Percentiles rank a stretch among this genome's conserved stretches.
Evolutionary conservation across 2,113 vertebrate species (phyloP).

Genomic region (Corythornis cristatus): DNA sequence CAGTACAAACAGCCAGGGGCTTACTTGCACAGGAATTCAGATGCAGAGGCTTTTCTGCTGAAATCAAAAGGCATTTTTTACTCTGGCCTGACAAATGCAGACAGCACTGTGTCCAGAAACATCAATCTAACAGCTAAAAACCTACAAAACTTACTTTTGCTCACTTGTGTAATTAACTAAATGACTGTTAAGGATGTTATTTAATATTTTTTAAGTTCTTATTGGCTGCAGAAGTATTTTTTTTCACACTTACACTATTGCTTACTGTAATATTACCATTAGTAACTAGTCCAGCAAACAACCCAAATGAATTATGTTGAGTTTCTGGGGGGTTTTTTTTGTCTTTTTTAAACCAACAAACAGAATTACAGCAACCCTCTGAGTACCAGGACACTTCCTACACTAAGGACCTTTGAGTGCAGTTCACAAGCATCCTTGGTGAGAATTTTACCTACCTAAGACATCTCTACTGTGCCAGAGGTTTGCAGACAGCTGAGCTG

Average conservation of each 20-base stretch:
- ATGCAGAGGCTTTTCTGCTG: not conserved
- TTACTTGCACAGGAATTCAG: not conserved
- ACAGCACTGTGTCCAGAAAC: not conserved
- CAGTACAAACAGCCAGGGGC: not conserved
- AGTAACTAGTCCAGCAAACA: not conserved
- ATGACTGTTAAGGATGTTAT: not conserved
- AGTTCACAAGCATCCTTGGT: not conserved
- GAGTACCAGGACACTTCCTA: not conserved
- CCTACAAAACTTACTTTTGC: not conserved
- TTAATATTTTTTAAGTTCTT: not conserved
- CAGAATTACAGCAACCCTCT: not conserved
- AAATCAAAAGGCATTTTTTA: not conserved
- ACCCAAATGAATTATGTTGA: not conserved
- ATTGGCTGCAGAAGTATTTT: not conserved
- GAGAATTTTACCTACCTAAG: not conserved
- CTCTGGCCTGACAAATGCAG: not conserved
- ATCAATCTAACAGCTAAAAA: not conserved
- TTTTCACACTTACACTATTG: not conserved
- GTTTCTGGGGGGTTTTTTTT: not conserved
- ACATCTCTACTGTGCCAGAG: not conserved
- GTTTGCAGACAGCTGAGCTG: not conserved
- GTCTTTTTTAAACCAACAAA: not conserved
- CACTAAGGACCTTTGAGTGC: not conserved
- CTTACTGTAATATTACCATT: not conserved
- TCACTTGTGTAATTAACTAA: not conserved